phyloP scores from a whole-genome alignment of 2,888 invertebrate genomes.

The Drosophila stalkeri region DNA sequence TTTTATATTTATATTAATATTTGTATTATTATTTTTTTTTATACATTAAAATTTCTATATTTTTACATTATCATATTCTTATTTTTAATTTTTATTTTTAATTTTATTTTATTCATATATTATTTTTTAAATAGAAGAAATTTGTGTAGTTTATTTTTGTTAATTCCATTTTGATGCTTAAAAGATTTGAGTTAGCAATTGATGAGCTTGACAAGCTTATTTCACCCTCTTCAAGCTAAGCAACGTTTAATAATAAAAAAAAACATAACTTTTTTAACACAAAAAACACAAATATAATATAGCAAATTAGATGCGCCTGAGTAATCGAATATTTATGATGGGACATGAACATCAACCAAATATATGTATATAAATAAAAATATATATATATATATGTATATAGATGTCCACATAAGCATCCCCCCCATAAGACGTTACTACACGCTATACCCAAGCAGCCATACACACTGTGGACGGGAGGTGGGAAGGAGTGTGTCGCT shows the following conservation, averaged over 20 bases:
- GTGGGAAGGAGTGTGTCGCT: constrained; percentile 42
- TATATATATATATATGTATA: neutral
- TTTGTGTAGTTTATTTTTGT: neutral
- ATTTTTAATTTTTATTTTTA: neutral
- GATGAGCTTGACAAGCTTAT: constrained; percentile 19
- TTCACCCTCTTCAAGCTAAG: constrained; percentile 2
- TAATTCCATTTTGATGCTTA: neutral
- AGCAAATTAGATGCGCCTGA: constrained; percentile 73
- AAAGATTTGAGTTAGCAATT: neutral
- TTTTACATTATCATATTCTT: no score
- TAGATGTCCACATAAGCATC: constrained; percentile 12
- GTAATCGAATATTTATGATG: constrained; percentile 79
- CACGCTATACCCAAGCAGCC: constrained; percentile 1
- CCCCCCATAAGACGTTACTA: constrained; percentile 40
- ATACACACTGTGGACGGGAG: neutral
- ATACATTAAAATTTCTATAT: neutral
- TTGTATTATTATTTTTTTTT: no score
- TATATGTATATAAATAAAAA: constrained; percentile 1
- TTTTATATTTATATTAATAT: no score
- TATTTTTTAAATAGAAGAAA: neutral
- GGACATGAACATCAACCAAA: constrained; percentile 39
- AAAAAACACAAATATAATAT: constrained; percentile 52
- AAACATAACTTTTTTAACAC: constrained; percentile 14
- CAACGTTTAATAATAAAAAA: constrained; percentile 32
- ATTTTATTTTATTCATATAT: neutral